Base-by-base conservation (phyloP, 2,888 invertebrate species). In the Ectemnius cavifrons region DNA sequence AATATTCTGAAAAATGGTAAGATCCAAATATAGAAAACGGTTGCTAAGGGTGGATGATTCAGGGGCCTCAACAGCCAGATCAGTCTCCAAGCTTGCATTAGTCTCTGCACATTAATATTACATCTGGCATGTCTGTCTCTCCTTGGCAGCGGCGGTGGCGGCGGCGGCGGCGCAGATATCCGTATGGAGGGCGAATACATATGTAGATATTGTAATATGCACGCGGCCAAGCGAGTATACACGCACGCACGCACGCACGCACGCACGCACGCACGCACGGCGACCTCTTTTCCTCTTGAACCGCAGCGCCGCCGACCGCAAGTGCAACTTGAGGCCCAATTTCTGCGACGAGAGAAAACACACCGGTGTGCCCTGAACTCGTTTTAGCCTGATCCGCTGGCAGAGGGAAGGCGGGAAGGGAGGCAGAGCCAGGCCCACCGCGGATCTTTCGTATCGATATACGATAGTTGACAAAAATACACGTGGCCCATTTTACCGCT, bases 281-380 rank as follows among this genome's bases (percentile, higher is more conserved):
- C 77, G 67, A 77, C 73, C 76, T 77, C 73, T 60, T 73, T 76
- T 62, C 49, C 46, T 47, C 77, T 80, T 80, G 37, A 37, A 81
- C 83, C 83, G 78, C 83, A 83, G 52, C 14, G 37, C 37, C 37
- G 37, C 8, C 37, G 67, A 83, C 83, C 83, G 72, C 83, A 82
- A 72, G 71, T 73, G 80, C 79, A 78, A 83, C 80, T 74, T 71
- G 74, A 77, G 76, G 71, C 57, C 70, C 73, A 80, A 81, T 83
- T 78, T 64, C 67, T 73, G 73, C 37, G 1, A 71, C 60, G 75
- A 72, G 52, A 28, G 67, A 63, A 47, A 28, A 28, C 59, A 60
- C 59, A 37, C 27, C 59, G 37, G 37, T 37, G 37, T 71, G 63
- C 71, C 64, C 58, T 61, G 63, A 77, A 70, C 70, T 64, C 63